phyloP scores from a whole-genome alignment of 2,113 vertebrate species.

The Rattus norvegicus region DNA sequence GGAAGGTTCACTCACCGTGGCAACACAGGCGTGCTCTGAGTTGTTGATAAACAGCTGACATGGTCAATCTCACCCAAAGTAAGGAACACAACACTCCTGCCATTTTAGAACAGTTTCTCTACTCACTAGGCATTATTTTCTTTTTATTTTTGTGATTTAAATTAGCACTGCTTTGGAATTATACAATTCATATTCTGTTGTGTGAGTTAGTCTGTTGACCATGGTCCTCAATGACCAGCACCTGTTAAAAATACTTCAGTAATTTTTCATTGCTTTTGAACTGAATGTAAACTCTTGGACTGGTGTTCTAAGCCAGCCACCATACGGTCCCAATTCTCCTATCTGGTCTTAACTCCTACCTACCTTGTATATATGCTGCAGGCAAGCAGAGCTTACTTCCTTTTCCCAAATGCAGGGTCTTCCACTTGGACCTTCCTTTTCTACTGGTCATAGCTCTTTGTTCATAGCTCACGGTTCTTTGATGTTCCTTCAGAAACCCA shows the following conservation, averaged over 20 bases:
- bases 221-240: neutral
- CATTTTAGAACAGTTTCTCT: neutral
- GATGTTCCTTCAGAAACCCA: neutral
- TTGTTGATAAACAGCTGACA: neutral
- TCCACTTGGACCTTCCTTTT: neutral
- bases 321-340: neutral
- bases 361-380: neutral
- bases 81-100: neutral
- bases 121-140: neutral
- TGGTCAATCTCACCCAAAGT: neutral
- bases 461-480: neutral
- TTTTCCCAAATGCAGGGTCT: neutral
- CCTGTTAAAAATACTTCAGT: constrained; percentile 10
- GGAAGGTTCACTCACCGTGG: too few species aligned
- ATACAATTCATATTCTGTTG: neutral
- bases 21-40: too few species aligned
- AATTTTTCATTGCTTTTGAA: constrained; percentile 8
- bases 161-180: constrained; percentile 38
- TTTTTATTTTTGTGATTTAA: constrained; percentile 39
- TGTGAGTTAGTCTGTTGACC: neutral
- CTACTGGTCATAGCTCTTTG: neutral
- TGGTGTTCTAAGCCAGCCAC: constrained; percentile 34
- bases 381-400: neutral
- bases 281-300: constrained; percentile 39
- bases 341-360: neutral